These are phyloP conservation scores for Melinaea menophilus DNA, from an alignment of 2,888 invertebrate genomes.

Conservation along the genomic window DNA sequence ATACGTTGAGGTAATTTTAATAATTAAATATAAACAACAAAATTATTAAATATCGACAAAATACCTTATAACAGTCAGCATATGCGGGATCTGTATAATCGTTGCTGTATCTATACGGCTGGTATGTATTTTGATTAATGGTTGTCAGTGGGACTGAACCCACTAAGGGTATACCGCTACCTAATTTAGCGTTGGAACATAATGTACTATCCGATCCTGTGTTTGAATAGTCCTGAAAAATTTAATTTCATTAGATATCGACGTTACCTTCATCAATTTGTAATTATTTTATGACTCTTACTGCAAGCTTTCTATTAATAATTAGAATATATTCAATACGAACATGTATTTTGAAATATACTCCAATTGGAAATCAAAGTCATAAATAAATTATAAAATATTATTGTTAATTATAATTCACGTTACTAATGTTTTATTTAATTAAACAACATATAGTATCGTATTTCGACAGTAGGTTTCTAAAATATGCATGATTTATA, in stretches of 20 bases:
- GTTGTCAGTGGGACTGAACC: constrained; percentile 86
- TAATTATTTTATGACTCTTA: too few species aligned
- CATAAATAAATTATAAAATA: too few species aligned
- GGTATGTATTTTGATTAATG: constrained; percentile 78
- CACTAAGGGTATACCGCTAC: constrained; percentile 85
- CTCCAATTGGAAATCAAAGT: too few species aligned
- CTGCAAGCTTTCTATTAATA: too few species aligned
- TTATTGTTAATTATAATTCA: too few species aligned
- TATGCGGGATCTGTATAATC: constrained; percentile 89
- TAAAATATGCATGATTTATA: too few species aligned
- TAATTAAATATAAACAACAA: neutral
- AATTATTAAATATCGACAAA: constrained; percentile 17
- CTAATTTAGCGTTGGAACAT: constrained; percentile 69
- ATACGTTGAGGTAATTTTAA: constrained; percentile 11
- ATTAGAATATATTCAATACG: too few species aligned
- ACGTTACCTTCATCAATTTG: too few species aligned
- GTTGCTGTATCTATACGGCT: constrained; percentile 80
- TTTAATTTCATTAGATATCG: constrained; percentile 6
- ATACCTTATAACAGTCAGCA: constrained; percentile 84
- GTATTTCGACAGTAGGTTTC: too few species aligned
- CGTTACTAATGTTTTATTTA: too few species aligned
- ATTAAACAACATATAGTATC: too few species aligned
- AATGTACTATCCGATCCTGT: constrained; percentile 79
- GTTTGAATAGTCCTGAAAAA: constrained; percentile 77
- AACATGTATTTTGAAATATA: too few species aligned